Base-by-base conservation (phyloP, 2,797 vertebrate species). In the Phalloptychus januarius region DNA sequence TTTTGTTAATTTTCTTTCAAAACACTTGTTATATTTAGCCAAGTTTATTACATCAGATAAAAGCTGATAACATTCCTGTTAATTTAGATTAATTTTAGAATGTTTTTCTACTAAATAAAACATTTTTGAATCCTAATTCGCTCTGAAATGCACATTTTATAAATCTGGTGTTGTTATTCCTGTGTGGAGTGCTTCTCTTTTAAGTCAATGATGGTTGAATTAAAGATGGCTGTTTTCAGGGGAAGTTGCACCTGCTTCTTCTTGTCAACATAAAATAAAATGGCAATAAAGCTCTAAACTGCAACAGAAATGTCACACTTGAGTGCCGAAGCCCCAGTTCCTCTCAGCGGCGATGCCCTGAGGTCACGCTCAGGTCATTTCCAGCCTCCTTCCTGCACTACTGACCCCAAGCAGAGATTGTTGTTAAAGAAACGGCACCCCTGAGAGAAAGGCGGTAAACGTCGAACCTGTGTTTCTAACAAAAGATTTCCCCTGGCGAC, bases 331-430 rank as follows among this genome's bases (percentile, higher is more conserved):
- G 46, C 54, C 28, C 15, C 28, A 36, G 61, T 79, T 87, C 76
- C 83, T 69, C 1, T 36, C 71, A 36, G 77, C 61, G 33, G 56
- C 76, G 76, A 85, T 85, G 77, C 90, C 89, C 85, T 20, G 33
- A 79, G 87, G 86, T 81, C 79, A 44, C 85, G 86, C 79, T 89
- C 82, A 54, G 87, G 87, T 85, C 88, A 88, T 93, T 94, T 87
- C 80, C 87, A 65, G 73, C 79, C 75, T 75, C 83, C 87, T 92
- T 87, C 85, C 89, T 89, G 77, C 54, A 56, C 76, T 75, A n/a
- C 56, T 87, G 81, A 91, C 88, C 87, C 85, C 80, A 73, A 84
- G 77, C 72, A 86, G 80, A 80, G 83, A 79, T 84, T 77, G 84
- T 79, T 72, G 61, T 92, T 78, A 86, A 79, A 73, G 28, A 88